Percentiles rank a stretch among this genome's conserved stretches.
Conservation (phyloP, 2,888 invertebrate genomes). For the Athetis lepigone region DNA sequence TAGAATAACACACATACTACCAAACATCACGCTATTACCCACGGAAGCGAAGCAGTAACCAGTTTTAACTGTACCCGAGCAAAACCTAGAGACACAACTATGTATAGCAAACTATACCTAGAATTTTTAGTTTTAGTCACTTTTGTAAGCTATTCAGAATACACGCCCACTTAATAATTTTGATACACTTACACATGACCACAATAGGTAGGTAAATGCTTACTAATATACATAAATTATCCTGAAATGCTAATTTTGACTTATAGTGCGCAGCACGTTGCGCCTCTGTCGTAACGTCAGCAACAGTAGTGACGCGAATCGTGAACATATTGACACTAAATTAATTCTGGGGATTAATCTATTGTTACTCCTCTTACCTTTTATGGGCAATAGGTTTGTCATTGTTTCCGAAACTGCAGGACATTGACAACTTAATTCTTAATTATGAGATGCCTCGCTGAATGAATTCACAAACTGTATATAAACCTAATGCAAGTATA, state of each 20-base stretch:
- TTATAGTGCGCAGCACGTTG: neutral
- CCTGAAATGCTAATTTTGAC: conserved; percentile 39
- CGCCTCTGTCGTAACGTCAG: conserved; percentile 21
- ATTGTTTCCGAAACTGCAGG: neutral
- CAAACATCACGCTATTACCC: too few species aligned
- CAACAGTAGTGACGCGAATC: conserved; percentile 26
- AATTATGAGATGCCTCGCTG: conserved; percentile 1
- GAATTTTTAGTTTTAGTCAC: too few species aligned
- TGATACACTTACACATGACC: conserved; percentile 1
- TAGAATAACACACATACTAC: too few species aligned
- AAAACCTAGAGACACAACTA: too few species aligned
- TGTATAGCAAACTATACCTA: too few species aligned
- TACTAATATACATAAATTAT: conserved; percentile 24
- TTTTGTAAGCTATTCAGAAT: neutral
- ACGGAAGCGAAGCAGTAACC: too few species aligned
- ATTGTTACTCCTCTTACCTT: conserved; percentile 28
- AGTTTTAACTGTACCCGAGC: too few species aligned
- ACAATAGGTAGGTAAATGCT: conserved; percentile 6
- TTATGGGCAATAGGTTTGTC: conserved; percentile 1
- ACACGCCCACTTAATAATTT: conserved; percentile 1
- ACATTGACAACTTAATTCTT: neutral
- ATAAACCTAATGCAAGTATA: too few species aligned
- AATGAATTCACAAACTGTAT: too few species aligned
- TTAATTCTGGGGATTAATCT: conserved; percentile 19
- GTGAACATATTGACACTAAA: conserved; percentile 17